Base-by-base conservation (phyloP, 2,113 vertebrate genomes). In the Synodontis membranacea region DNA sequence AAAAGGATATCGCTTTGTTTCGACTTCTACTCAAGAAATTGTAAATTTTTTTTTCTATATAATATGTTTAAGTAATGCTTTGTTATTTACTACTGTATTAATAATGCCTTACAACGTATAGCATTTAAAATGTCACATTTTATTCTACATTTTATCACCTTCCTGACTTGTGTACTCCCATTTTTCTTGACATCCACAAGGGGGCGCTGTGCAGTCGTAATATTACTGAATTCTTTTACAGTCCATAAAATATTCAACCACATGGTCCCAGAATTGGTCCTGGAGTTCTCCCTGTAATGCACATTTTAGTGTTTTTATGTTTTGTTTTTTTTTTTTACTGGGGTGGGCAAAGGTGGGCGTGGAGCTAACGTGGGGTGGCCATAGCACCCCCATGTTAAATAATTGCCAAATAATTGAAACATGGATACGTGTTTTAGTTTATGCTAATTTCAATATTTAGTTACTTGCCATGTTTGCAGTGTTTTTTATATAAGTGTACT, bases 121-220 rank as follows among this genome's bases (percentile, higher is more conserved):
- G 31, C 2, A 23, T 23, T 56, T 31, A 0, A 37, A 23, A 28
- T 54, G 5, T 50, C 3, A n/a, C 28, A 11, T 31, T 7, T 50
- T n/a, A 8, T 17, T 28, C 11, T 75, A 5, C 14, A 15, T 50
- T 54, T 79, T 5, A 76, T n/a, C 5, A 75, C 1, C 14, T 17
- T 17, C 5, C 44, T 31, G 44, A 23, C 1, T 72, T 46, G 19
- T 17, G 1, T 21, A 23, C 17, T 66, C 4, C 19, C 4, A 9
- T 8, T 72, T 44, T 54, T 80, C 8, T 5, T 31, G 82, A 37
- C 21, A 34, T n/a, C 91, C 93, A 91, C 91, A 84, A 90, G 91
- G 54, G 88, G 91, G 9, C 5, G 91, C 89, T 93, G 86, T 88
- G 68, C 48, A 62, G 86, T 76, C 50, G 7, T 39, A 23, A 31